Evolutionary conservation across 2,113 vertebrate species (phyloP), one percentile per base, ranked within the genome.

Genomic region (Epinephelus lanceolatus): DNA sequence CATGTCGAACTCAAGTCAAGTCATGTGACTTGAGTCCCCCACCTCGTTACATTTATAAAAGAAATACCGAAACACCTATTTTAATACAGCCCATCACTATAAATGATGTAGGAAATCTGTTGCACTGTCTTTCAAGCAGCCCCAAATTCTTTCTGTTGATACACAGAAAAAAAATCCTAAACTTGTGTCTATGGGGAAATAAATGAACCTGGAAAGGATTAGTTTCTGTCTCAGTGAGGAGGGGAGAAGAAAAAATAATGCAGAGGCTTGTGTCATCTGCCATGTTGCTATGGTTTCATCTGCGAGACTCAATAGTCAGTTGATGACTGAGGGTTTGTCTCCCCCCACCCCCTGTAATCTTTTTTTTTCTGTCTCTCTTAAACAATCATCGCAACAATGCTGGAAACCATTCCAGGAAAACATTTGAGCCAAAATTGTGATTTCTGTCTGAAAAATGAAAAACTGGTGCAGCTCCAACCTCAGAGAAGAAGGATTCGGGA

Each of bases 271-370:
- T 55, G 63, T 52, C 56, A 62, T 61, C 56, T 60, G 63, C 65
- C 63, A 69, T 62, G 80, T 76, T 82, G 65, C 80, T 56, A 70
- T 76, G 72, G 72, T 76, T 83, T 70, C 66, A 47, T 61, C 62
- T 67, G 37, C 59, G 40, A 66, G 52, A 40, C 61, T 27, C 62
- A 45, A 66, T 55, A 59, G 56, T 30, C 47, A 30, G 55, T 45
- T 52, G 23, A 60, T 69, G 71, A 53, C 62, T 45, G 30, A 55
- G 37, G 49, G 23, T 55, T 70, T 74, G 25, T 81, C 51, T 67
- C 63, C 25, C 49, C 0, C 13, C 11, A 7, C 4, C 19, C 9
- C 19, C 33, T 66, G 57, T 45, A 47, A 25, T 63, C 4, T 23
- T n/a, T 5, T 33, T 17, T 14, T 45, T 47, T n/a, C 12, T 27